Evolutionary conservation across 2,888 invertebrate species (phyloP), one percentile per base, ranked within the genome.

Genomic region (Blastobasis lacticolella): DNA sequence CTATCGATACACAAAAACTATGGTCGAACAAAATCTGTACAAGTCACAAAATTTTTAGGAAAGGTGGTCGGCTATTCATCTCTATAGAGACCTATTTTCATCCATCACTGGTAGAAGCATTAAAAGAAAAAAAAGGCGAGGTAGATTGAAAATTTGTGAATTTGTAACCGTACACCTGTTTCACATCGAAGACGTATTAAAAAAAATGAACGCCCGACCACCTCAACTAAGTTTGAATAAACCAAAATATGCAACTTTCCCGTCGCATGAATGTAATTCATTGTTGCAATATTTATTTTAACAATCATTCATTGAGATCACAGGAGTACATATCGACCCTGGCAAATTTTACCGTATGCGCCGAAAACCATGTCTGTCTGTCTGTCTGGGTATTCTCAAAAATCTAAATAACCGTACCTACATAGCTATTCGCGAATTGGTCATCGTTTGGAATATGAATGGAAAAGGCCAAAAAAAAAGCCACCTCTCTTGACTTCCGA

Each of bases 221-320:
- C 23, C 23, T 23, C 3, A 23, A 1, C 23, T 23, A 23, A 23
- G 23, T 23, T 23, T 23, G 23, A 23, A 23, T 23, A 3, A 23
- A 23, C 23, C 23, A 23, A 23, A 23, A 23, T 23, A 23, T 23
- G 23, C 23, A 23, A 23, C 23, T 23, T n/a, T 23, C 23, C 23
- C 23, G 1, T 23, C 23, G 23, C 23, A 23, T 23, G 23, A 23
- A 52, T 59, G 62, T 61, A 61, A 61, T 66, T 62, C 56, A 60
- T 23, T 23, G 23, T 23, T 23, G 23, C 23, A 23, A 23, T 23
- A 23, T 23, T 23, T 23, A 23, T 23, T 61, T 58, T 72, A 77
- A 81, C 83, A 82, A 79, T 78, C 84, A 82, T 78, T 78, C 78
- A 81, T 68, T 88, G 89, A 88, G 89, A 89, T 89, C 89, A 88